Conservation (phyloP, 2,888 invertebrate genomes). For the Lasioglossum figueresi region DNA sequence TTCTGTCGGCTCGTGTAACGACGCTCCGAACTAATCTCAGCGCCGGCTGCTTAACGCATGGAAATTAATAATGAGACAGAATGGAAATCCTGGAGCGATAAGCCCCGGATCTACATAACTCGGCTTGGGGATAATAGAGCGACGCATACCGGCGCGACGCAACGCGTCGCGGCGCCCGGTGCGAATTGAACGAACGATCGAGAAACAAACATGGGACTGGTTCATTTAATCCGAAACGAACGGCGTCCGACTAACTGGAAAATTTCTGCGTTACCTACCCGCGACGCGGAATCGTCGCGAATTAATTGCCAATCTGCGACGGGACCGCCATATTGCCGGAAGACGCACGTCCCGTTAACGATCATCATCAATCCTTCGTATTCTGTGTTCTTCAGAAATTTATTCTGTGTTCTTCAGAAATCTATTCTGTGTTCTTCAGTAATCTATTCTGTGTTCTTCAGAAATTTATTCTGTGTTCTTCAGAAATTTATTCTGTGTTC, state of each 20-base stretch:
- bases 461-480: too few relatives aligned
- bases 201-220: slow-evolving; percentile 65
- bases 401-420: too few relatives aligned
- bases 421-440: too few relatives aligned
- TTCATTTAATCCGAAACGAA: slow-evolving; percentile 59
- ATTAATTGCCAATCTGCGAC: slow-evolving; percentile 29
- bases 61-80: slow-evolving; percentile 73
- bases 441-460: too few relatives aligned
- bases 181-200: slow-evolving; percentile 68
- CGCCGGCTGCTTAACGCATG: slow-evolving; percentile 69
- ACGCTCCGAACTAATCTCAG: slow-evolving; percentile 62
- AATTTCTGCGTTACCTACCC: slow-evolving; percentile 16
- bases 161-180: slow-evolving; percentile 23
- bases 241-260: slow-evolving; percentile 32
- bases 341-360: neutral
- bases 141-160: slow-evolving; percentile 36
- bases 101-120: slow-evolving; percentile 69
- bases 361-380: neutral
- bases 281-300: neutral
- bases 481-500: too few relatives aligned
- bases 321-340: neutral
- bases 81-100: slow-evolving; percentile 71
- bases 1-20: slow-evolving; percentile 59
- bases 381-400: too few relatives aligned
- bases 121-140: slow-evolving; percentile 62